These are phyloP conservation scores for Neoarius graeffei DNA, from an alignment of 2,113 vertebrate species.

Conservation along the genomic window DNA sequence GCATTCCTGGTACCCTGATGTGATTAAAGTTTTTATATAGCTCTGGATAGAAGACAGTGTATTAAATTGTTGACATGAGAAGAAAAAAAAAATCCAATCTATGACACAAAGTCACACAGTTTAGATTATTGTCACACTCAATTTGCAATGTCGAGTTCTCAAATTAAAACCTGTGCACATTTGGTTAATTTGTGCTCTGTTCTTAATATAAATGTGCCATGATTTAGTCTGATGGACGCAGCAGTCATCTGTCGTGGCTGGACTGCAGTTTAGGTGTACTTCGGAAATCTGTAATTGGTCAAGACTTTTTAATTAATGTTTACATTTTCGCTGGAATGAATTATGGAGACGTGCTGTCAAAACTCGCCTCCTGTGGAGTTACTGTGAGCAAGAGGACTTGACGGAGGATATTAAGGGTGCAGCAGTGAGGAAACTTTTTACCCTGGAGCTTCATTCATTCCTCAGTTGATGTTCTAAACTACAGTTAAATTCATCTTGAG, in stretches of 20 bases:
- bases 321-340: neutral
- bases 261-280: neutral
- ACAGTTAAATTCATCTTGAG: neutral
- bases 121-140: neutral
- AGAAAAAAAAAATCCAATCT: neutral
- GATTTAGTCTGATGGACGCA: neutral
- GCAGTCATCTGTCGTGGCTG: neutral
- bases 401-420: neutral
- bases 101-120: neutral
- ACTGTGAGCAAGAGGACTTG: neutral
- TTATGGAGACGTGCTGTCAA: neutral
- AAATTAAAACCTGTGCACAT: neutral
- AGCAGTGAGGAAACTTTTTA: neutral
- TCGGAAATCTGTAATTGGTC: neutral
- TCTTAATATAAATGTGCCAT: neutral
- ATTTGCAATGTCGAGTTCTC: neutral
- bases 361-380: neutral
- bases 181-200: neutral
- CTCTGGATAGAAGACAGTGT: neutral
- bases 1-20: neutral
- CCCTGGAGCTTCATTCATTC: neutral
- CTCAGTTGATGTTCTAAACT: neutral
- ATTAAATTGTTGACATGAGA: too few species aligned
- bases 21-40: neutral
- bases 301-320: neutral